Percentiles rank a stretch among this genome's conserved stretches.
These are phyloP conservation scores for Mactra quadrangularis DNA, from an alignment of 1,140 invertebrate species.

Conservation along the genomic window DNA sequence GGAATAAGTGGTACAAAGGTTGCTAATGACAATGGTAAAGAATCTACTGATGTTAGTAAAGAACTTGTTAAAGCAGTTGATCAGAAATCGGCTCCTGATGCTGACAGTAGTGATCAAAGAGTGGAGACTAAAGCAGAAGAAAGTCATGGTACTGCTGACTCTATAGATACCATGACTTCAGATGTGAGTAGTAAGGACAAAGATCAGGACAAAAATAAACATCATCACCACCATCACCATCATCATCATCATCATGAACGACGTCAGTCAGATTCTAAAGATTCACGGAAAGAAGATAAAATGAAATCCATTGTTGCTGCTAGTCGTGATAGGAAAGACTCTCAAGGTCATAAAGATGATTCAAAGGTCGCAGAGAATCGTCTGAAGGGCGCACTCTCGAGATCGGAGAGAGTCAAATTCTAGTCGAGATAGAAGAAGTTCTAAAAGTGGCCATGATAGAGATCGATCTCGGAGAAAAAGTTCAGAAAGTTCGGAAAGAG, in stretches of 20 bases:
- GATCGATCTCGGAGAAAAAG: constrained; percentile 35
- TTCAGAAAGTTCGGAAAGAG: constrained; percentile 10
- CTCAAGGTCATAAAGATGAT: constrained; percentile 8
- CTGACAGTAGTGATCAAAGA: not conserved
- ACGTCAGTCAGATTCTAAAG: constrained; percentile 28
- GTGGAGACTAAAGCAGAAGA: constrained; percentile 2
- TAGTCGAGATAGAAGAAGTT: constrained; percentile 15
- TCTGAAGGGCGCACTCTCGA: constrained; percentile 12
- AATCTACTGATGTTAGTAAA: not conserved
- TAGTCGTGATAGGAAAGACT: too few species aligned
- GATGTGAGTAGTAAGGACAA: constrained; percentile 23
- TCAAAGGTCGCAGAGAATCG: constrained; percentile 25
- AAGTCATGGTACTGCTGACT: constrained; percentile 12
- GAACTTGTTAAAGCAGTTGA: not conserved
- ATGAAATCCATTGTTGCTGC: not conserved
- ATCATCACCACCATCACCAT: constrained; percentile 33
- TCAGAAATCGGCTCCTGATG: not conserved
- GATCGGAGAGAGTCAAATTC: constrained; percentile 28
- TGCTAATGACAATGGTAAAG: not conserved
- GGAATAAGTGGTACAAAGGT: not conserved
- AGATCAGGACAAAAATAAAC: constrained; percentile 20
- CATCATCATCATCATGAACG: constrained; percentile 51
- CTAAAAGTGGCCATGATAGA: constrained; percentile 14
- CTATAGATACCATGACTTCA: not conserved
- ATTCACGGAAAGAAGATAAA: constrained; percentile 25